Percentiles rank a stretch among this genome's conserved stretches.
Evolutionary conservation across 37 sponge, comb jelly and placozoan genomes (phyloP).

Genomic region (Oscarella lobularis): DNA sequence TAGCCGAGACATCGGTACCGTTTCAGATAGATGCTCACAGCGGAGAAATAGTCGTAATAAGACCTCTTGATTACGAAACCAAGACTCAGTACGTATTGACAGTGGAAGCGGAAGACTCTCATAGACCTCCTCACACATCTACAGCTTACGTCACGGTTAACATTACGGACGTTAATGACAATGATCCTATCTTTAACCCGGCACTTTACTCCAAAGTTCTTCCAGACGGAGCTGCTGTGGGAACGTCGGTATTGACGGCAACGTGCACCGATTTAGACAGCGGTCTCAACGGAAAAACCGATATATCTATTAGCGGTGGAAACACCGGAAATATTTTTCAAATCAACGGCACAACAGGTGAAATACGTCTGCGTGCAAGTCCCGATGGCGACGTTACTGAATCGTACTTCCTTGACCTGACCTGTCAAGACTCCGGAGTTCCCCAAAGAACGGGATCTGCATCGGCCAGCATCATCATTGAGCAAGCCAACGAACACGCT

Average conservation of each 20-base stretch:
- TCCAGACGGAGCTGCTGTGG: constrained; percentile 11
- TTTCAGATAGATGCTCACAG: not conserved
- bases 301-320: not conserved
- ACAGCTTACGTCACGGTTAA: constrained; percentile 9
- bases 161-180: constrained; percentile 9
- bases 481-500: not conserved
- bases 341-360: not conserved
- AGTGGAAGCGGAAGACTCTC: not conserved
- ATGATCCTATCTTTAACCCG: constrained; percentile 17
- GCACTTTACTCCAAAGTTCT: constrained; percentile 20
- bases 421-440: constrained; percentile 29
- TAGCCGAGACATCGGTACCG: not conserved
- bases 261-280: constrained; percentile 43
- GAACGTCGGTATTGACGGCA: constrained; percentile 4
- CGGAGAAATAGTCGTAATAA: not conserved
- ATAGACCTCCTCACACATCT: not conserved
- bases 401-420: constrained; percentile 13
- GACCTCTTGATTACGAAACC: not conserved
- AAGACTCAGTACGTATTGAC: not conserved
- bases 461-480: not conserved
- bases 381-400: not conserved
- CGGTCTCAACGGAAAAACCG: not conserved
- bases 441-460: constrained; percentile 14
- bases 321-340: not conserved
- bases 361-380: not conserved